Evolutionary conservation across 2,113 vertebrate species (phyloP), one percentile per base, ranked within the genome.

Genomic region (Brachirus orientalis): DNA sequence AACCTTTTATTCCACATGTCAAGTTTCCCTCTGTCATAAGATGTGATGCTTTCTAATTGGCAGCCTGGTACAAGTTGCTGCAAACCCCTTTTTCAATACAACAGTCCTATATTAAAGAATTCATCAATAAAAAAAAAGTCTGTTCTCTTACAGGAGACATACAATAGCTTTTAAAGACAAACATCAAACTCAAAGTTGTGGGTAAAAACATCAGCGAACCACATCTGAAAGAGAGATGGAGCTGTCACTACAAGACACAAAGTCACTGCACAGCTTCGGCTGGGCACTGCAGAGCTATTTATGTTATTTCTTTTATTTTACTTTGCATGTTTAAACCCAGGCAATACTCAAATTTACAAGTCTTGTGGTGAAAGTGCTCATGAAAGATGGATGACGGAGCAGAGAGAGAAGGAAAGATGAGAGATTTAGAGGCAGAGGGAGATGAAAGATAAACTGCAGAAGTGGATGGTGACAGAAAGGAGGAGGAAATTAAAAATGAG

Each of bases 381-480:
- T 74, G 51, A 72, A 71, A 60, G 71, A 80, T 63, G 54, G 63
- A 73, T 44, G 60, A 57, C 9, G 35, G 53, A 36, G 20, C 51
- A 55, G 45, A 13, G 38, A 33, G 69, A 80, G 71, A 72, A 69
- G 67, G 60, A 35, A 47, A 73, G 72, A 72, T 57, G 72, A 70
- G 53, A 60, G 56, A 71, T 71, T 60, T 22, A n/a, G 68, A 64
- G 36, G 40, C 43, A 20, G 63, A 56, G 36, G 33, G 1, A 18
- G 28, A 60, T 66, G 70, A 76, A 59, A 52, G 76, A 80, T 74
- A 48, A 73, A 64, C 78, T 63, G 74, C 53, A 44, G 73, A 28
- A 74, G 51, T 81, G 66, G 69, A 67, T 12, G 13, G 76, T 37
- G 69, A 68, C 57, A 72, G 51, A 38, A 40, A 10, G 53, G 28